Conservation (phyloP, 2,113 vertebrate species). For the Puffinus mauretanicus region DNA sequence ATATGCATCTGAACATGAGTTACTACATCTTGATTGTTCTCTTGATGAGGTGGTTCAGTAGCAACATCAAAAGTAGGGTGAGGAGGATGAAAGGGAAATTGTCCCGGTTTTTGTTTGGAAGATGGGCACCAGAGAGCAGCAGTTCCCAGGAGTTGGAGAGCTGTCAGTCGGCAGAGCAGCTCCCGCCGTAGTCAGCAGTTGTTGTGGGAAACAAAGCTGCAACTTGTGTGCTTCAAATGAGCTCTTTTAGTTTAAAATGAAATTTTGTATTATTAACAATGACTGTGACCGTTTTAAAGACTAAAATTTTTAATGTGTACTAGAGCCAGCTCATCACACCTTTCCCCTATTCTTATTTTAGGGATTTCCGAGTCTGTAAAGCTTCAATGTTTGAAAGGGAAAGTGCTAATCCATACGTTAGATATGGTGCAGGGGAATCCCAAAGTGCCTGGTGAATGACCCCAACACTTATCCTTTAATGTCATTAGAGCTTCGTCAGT, state of each 20-base stretch:
- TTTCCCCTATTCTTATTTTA: neutral
- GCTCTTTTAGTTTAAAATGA: neutral
- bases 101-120: neutral
- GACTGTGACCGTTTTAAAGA: neutral
- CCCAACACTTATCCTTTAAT: neutral
- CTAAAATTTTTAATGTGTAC: neutral
- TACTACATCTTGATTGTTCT: neutral
- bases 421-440: neutral
- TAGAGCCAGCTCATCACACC: neutral
- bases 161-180: neutral
- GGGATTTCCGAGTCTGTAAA: neutral
- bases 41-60: neutral
- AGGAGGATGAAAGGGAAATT: neutral
- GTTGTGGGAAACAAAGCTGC: neutral
- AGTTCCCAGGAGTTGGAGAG: slow-evolving; percentile 54
- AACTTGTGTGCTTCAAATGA: neutral
- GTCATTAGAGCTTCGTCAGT: neutral
- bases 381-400: neutral
- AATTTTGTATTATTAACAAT: neutral
- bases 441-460: neutral
- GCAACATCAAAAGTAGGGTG: neutral
- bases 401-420: neutral
- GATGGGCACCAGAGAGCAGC: slow-evolving; percentile 62
- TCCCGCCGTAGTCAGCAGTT: neutral
- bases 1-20: neutral